Evolutionary conservation across 2,797 vertebrate genomes (phyloP), one percentile per base, ranked within the genome.

Genomic region (Sebastes oblongus): DNA sequence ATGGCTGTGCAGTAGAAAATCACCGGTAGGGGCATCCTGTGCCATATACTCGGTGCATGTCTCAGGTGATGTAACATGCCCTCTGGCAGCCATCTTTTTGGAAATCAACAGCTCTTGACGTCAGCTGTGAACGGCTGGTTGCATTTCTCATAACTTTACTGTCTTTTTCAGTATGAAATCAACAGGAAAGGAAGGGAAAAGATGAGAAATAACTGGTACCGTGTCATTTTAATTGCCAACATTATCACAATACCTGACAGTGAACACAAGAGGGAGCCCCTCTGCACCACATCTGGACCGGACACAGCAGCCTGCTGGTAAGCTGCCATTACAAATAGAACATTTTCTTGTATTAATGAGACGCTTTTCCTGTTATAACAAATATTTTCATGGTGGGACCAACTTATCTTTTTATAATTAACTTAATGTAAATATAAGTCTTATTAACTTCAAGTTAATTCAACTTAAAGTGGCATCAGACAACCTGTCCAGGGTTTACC

Each of bases 31-130:
- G 36, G 55, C 82, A 22, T 65, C 34, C n/a, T 66, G 25, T 56
- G 42, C 54, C 34, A 25, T 55, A 25, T 27, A 8, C 34, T 12
- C 34, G n/a, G 30, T 55, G 66, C 61, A 24, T 25, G 14, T 72
- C 67, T 72, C 68, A 68, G 64, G 64, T 75, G 52, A 78, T 74
- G 65, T 55, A 52, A 80, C 36, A 25, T 27, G 16, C 66, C 46
- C 81, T 72, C 68, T 64, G 50, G 67, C 30, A 29, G 65, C 65
- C 64, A 77, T 77, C 65, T 36, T 36, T 36, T 69, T 81, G 64
- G 27, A 77, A 64, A 65, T 27, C 34, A 32, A 25, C 25, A 29
- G 54, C 25, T 42, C 24, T 22, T 68, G 9, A 39, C 20, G 46
- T 24, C 20, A 16, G 22, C 42, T 66, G 52, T 65, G 22, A 65